Evolutionary conservation across 2,888 invertebrate species (phyloP).

Genomic region (Piscicola geometra): DNA sequence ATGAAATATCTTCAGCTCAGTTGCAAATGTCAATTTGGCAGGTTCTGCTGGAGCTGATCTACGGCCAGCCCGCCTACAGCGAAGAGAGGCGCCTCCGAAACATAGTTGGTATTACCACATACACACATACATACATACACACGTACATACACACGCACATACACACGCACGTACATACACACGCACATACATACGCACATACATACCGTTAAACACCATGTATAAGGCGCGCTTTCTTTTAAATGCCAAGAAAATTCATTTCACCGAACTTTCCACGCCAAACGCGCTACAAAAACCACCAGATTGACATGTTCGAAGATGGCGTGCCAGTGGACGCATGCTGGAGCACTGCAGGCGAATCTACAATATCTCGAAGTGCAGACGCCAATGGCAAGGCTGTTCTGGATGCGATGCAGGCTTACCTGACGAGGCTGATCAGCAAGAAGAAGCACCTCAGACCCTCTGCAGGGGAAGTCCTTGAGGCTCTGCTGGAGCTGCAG

Average conservation of each 20-base stretch:
- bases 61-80: conserved; percentile 9
- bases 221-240: not conserved
- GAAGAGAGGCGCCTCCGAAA: not conserved
- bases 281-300: not conserved
- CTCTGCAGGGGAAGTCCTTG: not conserved
- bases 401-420: not conserved
- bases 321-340: not conserved
- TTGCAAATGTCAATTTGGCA: no score
- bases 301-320: conserved; percentile 6
- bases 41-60: conserved; percentile 22
- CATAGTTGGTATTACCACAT: conserved; percentile 20
- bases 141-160: no score
- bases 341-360: not conserved
- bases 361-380: no score
- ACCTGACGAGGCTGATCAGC: not conserved
- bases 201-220: not conserved
- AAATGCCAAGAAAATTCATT: not conserved
- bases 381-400: not conserved
- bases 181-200: no score
- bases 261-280: not conserved
- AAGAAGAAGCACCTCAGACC: not conserved
- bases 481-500: not conserved
- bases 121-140: no score
- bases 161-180: no score
- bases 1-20: no score